A percentile compares a stretch with the other conserved stretches of the same genome.
Conservation (phyloP, 1,140 invertebrate genomes). For the Sipha flava region DNA sequence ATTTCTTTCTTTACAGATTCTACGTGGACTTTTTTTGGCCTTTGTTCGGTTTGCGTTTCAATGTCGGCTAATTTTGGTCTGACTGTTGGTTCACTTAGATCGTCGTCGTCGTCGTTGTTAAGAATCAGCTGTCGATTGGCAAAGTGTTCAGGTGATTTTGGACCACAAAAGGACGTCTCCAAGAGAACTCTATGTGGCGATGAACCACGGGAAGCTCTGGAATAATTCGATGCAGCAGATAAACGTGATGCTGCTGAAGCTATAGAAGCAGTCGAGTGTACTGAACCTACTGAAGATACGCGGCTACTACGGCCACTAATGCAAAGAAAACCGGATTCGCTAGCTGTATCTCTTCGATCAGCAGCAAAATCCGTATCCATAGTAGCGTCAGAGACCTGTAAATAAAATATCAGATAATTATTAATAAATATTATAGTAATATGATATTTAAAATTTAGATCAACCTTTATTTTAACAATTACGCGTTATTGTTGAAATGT, state of each 20-base stretch:
- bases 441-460: no score
- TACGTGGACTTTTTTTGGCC: neutral
- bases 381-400: slow-evolving; percentile 22
- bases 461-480: no score
- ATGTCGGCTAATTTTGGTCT: slow-evolving; percentile 5
- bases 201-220: slow-evolving; percentile 58
- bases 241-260: slow-evolving; percentile 42
- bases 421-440: neutral
- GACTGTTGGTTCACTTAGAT: slow-evolving; percentile 22
- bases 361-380: slow-evolving; percentile 30
- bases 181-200: slow-evolving; percentile 80
- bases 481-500: no score
- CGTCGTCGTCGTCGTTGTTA: slow-evolving; percentile 18
- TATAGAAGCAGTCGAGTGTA: slow-evolving; percentile 44
- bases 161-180: slow-evolving; percentile 81
- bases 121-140: neutral
- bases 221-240: slow-evolving; percentile 54
- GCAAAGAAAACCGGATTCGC: slow-evolving; percentile 63
- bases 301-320: slow-evolving; percentile 73
- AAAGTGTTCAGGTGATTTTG: slow-evolving; percentile 49
- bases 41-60: slow-evolving; percentile 10
- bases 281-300: slow-evolving; percentile 62
- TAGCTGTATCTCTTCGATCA: slow-evolving; percentile 61
- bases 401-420: neutral
- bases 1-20: slow-evolving; percentile 6